phyloP scores from a whole-genome alignment of 1,140 invertebrate genomes.

The Zaprionus kolodkinae region DNA sequence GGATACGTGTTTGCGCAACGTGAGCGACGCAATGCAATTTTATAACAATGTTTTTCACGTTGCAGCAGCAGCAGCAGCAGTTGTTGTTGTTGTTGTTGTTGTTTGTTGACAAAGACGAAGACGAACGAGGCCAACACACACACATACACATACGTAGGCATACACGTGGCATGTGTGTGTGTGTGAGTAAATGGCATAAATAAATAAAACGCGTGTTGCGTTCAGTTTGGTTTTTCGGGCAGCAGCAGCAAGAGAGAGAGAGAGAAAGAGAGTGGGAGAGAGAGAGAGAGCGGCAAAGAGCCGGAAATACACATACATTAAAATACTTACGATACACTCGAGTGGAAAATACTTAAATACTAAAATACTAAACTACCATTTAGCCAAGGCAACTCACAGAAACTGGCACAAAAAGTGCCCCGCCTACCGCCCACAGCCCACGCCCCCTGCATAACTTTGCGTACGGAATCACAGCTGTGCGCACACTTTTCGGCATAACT shows the following conservation, averaged over 20 bases:
- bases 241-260: neutral
- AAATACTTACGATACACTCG: slow-evolving; percentile 69
- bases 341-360: slow-evolving; percentile 52
- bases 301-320: slow-evolving; percentile 77
- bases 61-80: slow-evolving; percentile 44
- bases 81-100: slow-evolving; percentile 48
- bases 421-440: neutral
- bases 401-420: slow-evolving; percentile 27
- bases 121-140: slow-evolving; percentile 70
- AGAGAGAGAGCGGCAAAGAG: slow-evolving; percentile 43
- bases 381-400: slow-evolving; percentile 7
- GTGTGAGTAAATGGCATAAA: slow-evolving; percentile 74
- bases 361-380: slow-evolving; percentile 32
- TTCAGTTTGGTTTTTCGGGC: slow-evolving; percentile 62
- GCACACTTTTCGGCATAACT: slow-evolving; percentile 12
- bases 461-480: slow-evolving; percentile 10
- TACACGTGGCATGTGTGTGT: slow-evolving; percentile 36
- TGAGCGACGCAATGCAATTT: slow-evolving; percentile 81
- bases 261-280: neutral
- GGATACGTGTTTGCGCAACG: slow-evolving; percentile 78
- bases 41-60: slow-evolving; percentile 82
- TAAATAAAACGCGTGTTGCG: slow-evolving; percentile 75
- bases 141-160: slow-evolving; percentile 17
- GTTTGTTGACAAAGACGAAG: slow-evolving; percentile 82
- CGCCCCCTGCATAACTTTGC: slow-evolving; percentile 29